Base-by-base conservation (phyloP, 1,140 invertebrate genomes). In the Rhagoletis pomonella region DNA sequence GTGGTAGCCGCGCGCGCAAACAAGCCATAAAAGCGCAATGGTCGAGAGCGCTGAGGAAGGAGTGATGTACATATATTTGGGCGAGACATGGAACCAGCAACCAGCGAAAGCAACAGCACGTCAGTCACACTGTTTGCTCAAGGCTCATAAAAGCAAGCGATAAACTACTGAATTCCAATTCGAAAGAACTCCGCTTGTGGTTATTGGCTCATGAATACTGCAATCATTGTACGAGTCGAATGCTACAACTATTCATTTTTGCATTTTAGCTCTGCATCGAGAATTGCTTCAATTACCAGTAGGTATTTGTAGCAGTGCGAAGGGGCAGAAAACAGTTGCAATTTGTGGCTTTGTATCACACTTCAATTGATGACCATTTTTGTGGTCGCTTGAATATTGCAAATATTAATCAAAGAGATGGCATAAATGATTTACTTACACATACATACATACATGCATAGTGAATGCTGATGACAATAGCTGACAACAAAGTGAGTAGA, bases 331-430 rank as follows among this genome's bases (percentile, higher is more conserved):
- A 55, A 81, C 73, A 81, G 47, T 81, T 55, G 73, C 50, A 58
- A 55, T 81, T 81, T 81, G 73, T 81, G 73, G 73, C 73, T 81
- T 81, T 81, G 47, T 55, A 81, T 47, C 73, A 55, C 73, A 81
- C 73, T 81, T 81, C 73, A 81, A 81, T 81, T 81, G 73, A 81
- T 81, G 14, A 81, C 73, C 44, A 81, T 19, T 55, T 81, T 55
- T 81, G 73, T 55, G 73, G 73, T 81, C 47, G 19, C 73, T 4
- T 55, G n/a, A 19, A 81, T 81, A 81, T 81, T 55, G 73, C 73
- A 55, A 81, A 81, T 55, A 55, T 29, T 81, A 81, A 81, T 81
- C 47, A 81, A 81, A 81, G 73, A 73, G 67, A 73, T 73, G 67
- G 67, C 67, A 73, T 73, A 73, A 73, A 73, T 73, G 67, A 81